A percentile compares a stretch with the other conserved stretches of the same genome.
These are phyloP conservation scores for Dryas iulia DNA, from an alignment of 1,140 invertebrate species.

Conservation along the genomic window DNA sequence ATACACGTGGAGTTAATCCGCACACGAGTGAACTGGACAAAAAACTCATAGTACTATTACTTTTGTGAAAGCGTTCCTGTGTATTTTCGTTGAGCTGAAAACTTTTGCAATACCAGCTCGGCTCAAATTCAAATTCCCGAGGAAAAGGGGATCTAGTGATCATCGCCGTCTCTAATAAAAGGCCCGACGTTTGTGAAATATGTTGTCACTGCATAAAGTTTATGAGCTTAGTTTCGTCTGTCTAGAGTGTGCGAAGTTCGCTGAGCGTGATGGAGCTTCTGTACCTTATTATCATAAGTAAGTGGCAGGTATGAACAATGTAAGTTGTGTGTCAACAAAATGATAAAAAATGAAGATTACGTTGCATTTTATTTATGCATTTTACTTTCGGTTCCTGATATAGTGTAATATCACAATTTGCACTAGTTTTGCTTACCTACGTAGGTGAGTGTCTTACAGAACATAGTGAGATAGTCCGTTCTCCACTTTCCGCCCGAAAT, in stretches of 20 bases:
- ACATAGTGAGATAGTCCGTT: no score
- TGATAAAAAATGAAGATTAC: not conserved
- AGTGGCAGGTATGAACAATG: slow-evolving; percentile 26
- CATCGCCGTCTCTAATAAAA: slow-evolving; percentile 73
- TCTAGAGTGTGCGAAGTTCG: slow-evolving; percentile 58
- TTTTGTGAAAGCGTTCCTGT: slow-evolving; percentile 78
- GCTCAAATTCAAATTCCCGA: slow-evolving; percentile 70
- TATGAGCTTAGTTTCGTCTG: slow-evolving; percentile 70
- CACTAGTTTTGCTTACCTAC: no score
- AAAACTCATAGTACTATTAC: slow-evolving; percentile 61
- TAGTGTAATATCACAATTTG: not conserved
- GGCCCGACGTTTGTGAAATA: slow-evolving; percentile 66
- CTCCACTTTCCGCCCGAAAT: no score
- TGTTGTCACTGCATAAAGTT: slow-evolving; percentile 77
- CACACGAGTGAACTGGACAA: slow-evolving; percentile 52
- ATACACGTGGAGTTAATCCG: slow-evolving; percentile 64
- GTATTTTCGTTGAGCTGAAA: slow-evolving; percentile 78
- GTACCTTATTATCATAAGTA: slow-evolving; percentile 51
- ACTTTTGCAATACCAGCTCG: slow-evolving; percentile 72
- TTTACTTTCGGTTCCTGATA: not conserved
- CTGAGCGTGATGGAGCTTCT: slow-evolving; percentile 41
- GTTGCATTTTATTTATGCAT: not conserved
- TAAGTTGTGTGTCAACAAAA: not conserved
- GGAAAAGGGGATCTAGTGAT: slow-evolving; percentile 63
- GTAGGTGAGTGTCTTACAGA: no score